phyloP scores from a whole-genome alignment of 2,113 vertebrate genomes.

The Zeus faber region DNA sequence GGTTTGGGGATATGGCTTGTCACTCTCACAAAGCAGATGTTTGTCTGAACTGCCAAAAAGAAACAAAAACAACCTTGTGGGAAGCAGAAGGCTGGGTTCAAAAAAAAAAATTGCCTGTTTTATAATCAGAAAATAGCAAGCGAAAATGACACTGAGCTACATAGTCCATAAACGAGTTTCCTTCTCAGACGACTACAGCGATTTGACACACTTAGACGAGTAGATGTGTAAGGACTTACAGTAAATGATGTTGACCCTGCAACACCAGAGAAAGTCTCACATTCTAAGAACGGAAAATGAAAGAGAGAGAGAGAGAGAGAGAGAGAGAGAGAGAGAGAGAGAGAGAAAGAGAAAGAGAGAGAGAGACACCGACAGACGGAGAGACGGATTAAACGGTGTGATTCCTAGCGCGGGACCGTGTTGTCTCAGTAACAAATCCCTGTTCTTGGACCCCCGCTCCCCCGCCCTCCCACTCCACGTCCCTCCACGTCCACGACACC shows the following conservation, averaged over 20 bases:
- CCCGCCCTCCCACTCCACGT: conserved; percentile 46
- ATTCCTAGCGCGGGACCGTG: conserved; percentile 53
- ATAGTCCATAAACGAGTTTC: too few relatives aligned
- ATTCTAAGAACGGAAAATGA: conserved; percentile 15
- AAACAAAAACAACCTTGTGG: conserved; percentile 99
- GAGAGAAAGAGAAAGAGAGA: conserved; percentile 58
- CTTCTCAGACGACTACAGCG: too few relatives aligned
- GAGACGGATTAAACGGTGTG: conserved; percentile 34
- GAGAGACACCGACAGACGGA: conserved; percentile 11
- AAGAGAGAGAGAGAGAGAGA: conserved; percentile 79
- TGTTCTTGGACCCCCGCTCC: conserved; percentile 59
- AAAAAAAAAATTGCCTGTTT: conserved; percentile 56
- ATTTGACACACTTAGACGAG: conserved; percentile 5
- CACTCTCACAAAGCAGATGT: conserved; percentile 97
- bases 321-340: conserved; percentile 5
- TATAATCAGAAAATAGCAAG: conserved; percentile 68
- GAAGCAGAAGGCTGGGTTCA: conserved; percentile 64
- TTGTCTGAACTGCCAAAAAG: conserved; percentile 97
- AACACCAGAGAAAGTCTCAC: conserved; percentile 3
- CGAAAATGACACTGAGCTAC: conserved; percentile 29
- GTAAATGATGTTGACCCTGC: neutral
- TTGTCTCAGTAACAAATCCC: conserved; percentile 71
- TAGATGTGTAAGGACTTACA: neutral
- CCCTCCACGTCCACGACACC: conserved; percentile 64
- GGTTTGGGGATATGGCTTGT: conserved; percentile 97